These are phyloP conservation scores for Musca domestica DNA, from an alignment of 1,140 invertebrate species.

Conservation along the genomic window DNA sequence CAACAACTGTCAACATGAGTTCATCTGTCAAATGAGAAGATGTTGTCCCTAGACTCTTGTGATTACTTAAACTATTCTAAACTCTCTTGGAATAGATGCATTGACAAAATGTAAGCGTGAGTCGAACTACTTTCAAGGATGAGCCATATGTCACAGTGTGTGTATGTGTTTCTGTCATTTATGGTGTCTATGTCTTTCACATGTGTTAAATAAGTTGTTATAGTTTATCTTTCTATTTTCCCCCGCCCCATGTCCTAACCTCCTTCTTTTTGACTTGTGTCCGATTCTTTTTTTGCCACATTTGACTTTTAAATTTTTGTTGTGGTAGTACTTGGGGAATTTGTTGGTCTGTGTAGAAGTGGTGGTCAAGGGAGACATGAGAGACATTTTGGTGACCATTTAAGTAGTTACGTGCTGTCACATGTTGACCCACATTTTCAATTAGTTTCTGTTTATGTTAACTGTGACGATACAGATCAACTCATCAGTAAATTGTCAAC, in stretches of 20 bases:
- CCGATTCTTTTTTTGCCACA: slow-evolving; percentile 14
- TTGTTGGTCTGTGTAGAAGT: too few species aligned
- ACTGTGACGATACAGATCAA: too few species aligned
- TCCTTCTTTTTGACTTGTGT: neutral
- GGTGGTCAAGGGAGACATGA: too few species aligned
- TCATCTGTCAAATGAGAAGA: slow-evolving; percentile 28
- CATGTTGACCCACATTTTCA: too few species aligned
- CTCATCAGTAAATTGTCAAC: too few species aligned
- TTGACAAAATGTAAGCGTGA: neutral
- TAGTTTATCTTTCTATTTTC: slow-evolving; percentile 16
- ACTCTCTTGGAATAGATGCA: neutral
- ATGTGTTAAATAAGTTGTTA: slow-evolving; percentile 23
- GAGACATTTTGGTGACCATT: too few species aligned
- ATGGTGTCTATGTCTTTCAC: neutral
- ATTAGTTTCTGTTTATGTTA: too few species aligned
- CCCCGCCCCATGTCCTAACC: neutral
- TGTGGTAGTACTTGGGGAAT: too few species aligned
- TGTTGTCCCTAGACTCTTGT: neutral
- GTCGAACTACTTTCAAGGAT: neutral
- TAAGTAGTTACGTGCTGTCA: too few species aligned
- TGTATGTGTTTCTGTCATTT: neutral
- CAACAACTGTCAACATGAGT: slow-evolving; percentile 30
- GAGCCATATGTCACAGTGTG: neutral
- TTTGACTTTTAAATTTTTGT: slow-evolving; percentile 24
- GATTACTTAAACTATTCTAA: neutral